Evolutionary conservation across 2,113 vertebrate genomes (phyloP), one percentile per base, ranked within the genome.

Genomic region (Glaucomys volans): DNA sequence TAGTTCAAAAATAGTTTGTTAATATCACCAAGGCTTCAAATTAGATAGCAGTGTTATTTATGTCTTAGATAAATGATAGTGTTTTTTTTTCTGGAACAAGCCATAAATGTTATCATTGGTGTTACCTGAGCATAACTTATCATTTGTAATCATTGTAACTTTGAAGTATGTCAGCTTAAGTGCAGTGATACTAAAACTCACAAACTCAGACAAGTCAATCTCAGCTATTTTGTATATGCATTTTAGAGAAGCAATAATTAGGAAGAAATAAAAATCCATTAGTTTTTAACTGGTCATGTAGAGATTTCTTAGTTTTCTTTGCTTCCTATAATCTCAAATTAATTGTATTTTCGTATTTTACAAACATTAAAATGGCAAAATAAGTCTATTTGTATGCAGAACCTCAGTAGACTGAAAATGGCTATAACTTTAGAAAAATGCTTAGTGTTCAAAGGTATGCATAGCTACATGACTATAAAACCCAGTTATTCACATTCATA

Each of bases 361-460:
- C 81, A 5, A 94, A 16, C 4, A 59, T 40, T 14, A 4, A 71
- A 83, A 85, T 20, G 54, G 17, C 72, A 96, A 83, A 86, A 91
- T 79, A 97, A 84, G 35, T 37, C 44, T 95, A 32, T 97, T 62
- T 97, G 57, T 91, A 96, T 96, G 94, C 54, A 95, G 83, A 96
- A 95, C 32, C 37, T 52, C 1, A 87, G 26, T 32, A 88, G 47
- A 80, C 94, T 97, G 37, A 76, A 97, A 96, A 97, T 96, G 11
- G 11, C 87, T 77, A 92, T 72, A 11, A 13, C 66, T 97, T 97
- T 96, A 97, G 86, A 97, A 97, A 91, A 98, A 87, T 98, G 94
- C 59, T 93, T 97, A 98, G 96, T 97, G 98, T 97, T 98, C 98
- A 98, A 99, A 99, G 98, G 94, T 97, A 97, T 96, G 98, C 79